phyloP scores from a whole-genome alignment of 2,113 vertebrate genomes.

The Deroptyus accipitrinus region DNA sequence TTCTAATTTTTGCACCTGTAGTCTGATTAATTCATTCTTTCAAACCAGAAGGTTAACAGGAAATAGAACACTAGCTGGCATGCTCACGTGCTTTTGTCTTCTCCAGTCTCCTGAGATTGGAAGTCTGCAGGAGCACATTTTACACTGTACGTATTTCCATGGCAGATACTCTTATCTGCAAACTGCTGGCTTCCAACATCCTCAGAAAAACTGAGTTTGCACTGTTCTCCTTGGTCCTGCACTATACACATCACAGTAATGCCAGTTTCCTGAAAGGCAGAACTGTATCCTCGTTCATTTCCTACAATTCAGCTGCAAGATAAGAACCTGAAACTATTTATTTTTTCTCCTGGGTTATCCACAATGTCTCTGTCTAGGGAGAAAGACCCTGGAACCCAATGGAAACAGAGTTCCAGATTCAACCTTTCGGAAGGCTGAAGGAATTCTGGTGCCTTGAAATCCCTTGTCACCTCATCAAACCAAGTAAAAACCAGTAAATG shows the following conservation, averaged over 20 bases:
- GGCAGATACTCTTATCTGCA: background rate
- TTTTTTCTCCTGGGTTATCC: background rate
- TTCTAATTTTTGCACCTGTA: background rate
- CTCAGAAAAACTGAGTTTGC: background rate
- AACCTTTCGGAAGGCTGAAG: background rate
- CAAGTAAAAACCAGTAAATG: background rate
- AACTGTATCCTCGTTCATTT: background rate
- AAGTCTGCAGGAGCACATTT: background rate
- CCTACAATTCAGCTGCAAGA: background rate
- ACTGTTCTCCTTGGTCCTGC: background rate
- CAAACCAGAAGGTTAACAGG: background rate
- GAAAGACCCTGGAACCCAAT: background rate
- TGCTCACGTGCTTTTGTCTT: background rate
- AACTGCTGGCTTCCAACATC: background rate
- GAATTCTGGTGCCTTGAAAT: background rate
- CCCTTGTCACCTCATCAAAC: background rate
- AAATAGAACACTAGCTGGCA: background rate
- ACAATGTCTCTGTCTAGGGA: background rate
- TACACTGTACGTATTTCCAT: background rate
- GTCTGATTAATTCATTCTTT: background rate
- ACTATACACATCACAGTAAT: background rate
- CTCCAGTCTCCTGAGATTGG: background rate
- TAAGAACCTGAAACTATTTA: background rate
- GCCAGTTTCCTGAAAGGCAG: background rate
- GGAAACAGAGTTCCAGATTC: background rate